Evolutionary conservation across 53 echinoderm and acorn worm species (phyloP), one percentile per base, ranked within the genome.

Genomic region (Paracentrotus lividus): DNA sequence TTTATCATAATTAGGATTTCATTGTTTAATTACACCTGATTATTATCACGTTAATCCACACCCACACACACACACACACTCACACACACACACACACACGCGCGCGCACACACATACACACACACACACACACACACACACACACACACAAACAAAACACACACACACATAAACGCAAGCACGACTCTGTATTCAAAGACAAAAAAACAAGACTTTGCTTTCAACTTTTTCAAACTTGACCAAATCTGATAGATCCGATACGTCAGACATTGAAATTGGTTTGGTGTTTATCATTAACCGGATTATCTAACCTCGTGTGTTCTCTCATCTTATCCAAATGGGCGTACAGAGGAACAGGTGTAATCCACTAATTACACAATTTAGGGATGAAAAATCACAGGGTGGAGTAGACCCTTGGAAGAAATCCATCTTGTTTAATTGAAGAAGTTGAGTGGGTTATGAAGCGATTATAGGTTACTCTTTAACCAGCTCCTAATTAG

Each of bases 301-400:
- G 9, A 45, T 47, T 81, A 81, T 45, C 26, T 26, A 81, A 81
- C 26, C 81, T 27, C 8, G 3, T 13, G 81, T 81, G 15, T 7
- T 16, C 38, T 43, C 2, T 38, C 49, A 45, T 20, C 81, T 81
- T 27, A 27, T 45, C 81, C 8, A 43, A 5, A 43, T 21, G 1
- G 43, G 42, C 42, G 43, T 18, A 77, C 43, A 47, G 1, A 1
- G 6, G 26, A 45, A 81, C 81, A 81, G 81, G 81, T 81, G 81
- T 81, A 81, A 6, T 8, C 44, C 44, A 81, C 81, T 81, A 81
- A 81, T 81, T 81, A 49, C 81, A 15, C 81, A 81, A 49, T 81
- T 81, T 81, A 81, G 27, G 81, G 26, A 81, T 45, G 81, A 81
- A 81, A 81, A 81, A 81, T 81, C 81, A 81, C 81, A 81, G 9